Base-by-base conservation (phyloP, 2,113 vertebrate species). In the Xiphophorus hellerii region DNA sequence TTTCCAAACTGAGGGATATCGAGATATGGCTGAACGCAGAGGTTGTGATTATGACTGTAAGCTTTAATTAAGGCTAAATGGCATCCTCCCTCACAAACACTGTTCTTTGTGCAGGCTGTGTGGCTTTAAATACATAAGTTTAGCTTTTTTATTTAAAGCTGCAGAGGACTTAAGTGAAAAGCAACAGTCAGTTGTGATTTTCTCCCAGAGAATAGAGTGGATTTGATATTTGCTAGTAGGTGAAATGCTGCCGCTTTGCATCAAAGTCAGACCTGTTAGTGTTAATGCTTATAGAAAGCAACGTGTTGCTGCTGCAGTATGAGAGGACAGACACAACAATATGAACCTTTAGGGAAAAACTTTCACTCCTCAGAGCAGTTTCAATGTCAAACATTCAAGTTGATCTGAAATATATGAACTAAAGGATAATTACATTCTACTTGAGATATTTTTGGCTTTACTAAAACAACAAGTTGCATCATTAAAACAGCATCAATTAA, bases 21-120 rank as follows among this genome's bases (percentile, higher is more conserved):
- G 62, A 44, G 22, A 61, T 51, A 60, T 6, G 30, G 62, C 67
- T 74, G 3, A 64, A 74, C 66, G 33, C 6, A 25, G 39, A 63
- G 72, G 48, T 28, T 35, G 69, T 71, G 73, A 68, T 69, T 81
- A 71, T 30, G 58, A 31, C 22, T 39, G 35, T n/a, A 66, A 78
- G 51, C 48, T 37, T 62, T 35, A 84, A 72, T 73, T 81, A 72
- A 28, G 20, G 39, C 39, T 6, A 20, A 42, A 51, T 35, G 68
- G 60, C 25, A 31, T 60, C 68, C 48, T 60, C 2, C 48, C 22
- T 70, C 51, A 60, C 68, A 58, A n/a, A 58, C 68, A 33, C 48
- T 14, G 42, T 1, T 20, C 27, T 28, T 30, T 65, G 10, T 27
- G 65, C 33, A 25, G 42, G 30, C 30, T 63, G 28, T 3, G 17